Conservation (phyloP, 2,888 invertebrate genomes). For the Dryococelus australis region DNA sequence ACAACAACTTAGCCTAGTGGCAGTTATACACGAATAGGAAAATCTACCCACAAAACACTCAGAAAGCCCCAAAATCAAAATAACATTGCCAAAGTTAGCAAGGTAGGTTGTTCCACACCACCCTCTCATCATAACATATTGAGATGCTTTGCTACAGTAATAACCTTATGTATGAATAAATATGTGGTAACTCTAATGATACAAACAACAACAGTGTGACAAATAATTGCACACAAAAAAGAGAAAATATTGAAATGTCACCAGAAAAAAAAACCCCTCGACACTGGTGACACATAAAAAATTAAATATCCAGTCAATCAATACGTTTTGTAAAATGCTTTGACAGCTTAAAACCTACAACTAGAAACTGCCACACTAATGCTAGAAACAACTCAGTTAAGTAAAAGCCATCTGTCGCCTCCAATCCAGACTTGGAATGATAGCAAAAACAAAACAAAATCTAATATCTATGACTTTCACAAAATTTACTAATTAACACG, state of each 20-base stretch:
- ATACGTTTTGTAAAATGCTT: constrained; percentile 12
- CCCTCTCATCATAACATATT: neutral
- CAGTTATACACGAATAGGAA: constrained; percentile 42
- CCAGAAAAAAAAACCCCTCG: constrained; percentile 3
- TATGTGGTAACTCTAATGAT: constrained; percentile 34
- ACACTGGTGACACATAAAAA: neutral
- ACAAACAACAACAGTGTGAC: constrained; percentile 6
- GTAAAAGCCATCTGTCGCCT: constrained; percentile 12
- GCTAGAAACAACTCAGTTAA: constrained; percentile 23
- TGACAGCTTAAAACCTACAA: neutral
- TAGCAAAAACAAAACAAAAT: constrained; percentile 13
- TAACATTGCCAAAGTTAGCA: constrained; percentile 24
- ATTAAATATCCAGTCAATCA: constrained; percentile 17
- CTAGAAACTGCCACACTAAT: constrained; percentile 7
- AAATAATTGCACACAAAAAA: constrained; percentile 29
- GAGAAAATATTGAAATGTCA: neutral
- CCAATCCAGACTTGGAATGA: constrained; percentile 24
- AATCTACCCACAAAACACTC: constrained; percentile 39
- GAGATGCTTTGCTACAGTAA: constrained; percentile 29
- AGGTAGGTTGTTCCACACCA: constrained; percentile 19
- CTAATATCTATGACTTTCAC: constrained; percentile 16
- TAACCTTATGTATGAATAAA: constrained; percentile 30
- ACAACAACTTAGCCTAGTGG: constrained; percentile 44
- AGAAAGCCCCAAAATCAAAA: constrained; percentile 38
- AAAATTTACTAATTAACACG: constrained; percentile 30